Percentiles rank a stretch among this genome's conserved stretches.
These are phyloP conservation scores for Drosophila funebris DNA, from an alignment of 1,140 invertebrate genomes.

Conservation along the genomic window DNA sequence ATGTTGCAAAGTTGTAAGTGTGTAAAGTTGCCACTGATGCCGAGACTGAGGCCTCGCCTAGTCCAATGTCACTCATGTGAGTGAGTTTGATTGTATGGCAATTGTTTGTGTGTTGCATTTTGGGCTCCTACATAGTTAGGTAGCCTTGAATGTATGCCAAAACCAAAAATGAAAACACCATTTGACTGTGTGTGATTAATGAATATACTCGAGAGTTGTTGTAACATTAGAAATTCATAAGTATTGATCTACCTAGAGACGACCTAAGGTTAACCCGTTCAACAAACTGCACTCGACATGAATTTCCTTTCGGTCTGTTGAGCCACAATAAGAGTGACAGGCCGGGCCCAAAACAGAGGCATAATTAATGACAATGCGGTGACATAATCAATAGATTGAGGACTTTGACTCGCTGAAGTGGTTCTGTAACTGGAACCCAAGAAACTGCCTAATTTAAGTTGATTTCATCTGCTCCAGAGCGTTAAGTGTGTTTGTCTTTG, in stretches of 20 bases:
- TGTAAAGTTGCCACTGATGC: slow-evolving; percentile 66
- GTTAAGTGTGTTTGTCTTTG: slow-evolving; percentile 38
- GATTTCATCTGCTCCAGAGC: slow-evolving; percentile 39
- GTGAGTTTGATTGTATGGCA: slow-evolving; percentile 39
- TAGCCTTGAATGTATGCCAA: slow-evolving; percentile 78
- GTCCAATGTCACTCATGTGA: slow-evolving; percentile 63
- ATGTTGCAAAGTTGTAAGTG: slow-evolving; percentile 51
- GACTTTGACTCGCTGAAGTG: slow-evolving; percentile 22
- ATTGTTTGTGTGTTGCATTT: slow-evolving; percentile 69
- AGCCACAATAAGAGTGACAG: slow-evolving; percentile 47
- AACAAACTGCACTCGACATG: slow-evolving; percentile 26
- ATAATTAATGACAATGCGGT: slow-evolving; percentile 52
- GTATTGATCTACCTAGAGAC: slow-evolving; percentile 24
- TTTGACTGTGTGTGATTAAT: slow-evolving; percentile 65
- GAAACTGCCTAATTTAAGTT: slow-evolving; percentile 26
- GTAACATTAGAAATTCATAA: slow-evolving; percentile 59
- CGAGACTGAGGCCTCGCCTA: slow-evolving; percentile 26
- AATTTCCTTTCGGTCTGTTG: slow-evolving; percentile 18
- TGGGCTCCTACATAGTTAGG: slow-evolving; percentile 31
- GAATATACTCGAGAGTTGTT: slow-evolving; percentile 20
- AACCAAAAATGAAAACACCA: slow-evolving; percentile 65
- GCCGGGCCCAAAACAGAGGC: slow-evolving; percentile 23
- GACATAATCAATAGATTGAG: slow-evolving; percentile 43
- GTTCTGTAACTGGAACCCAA: slow-evolving; percentile 11
- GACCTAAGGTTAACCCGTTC: slow-evolving; percentile 36